Conservation (phyloP, 92 coral and sea anemone species). For the Palythoa grandis region DNA sequence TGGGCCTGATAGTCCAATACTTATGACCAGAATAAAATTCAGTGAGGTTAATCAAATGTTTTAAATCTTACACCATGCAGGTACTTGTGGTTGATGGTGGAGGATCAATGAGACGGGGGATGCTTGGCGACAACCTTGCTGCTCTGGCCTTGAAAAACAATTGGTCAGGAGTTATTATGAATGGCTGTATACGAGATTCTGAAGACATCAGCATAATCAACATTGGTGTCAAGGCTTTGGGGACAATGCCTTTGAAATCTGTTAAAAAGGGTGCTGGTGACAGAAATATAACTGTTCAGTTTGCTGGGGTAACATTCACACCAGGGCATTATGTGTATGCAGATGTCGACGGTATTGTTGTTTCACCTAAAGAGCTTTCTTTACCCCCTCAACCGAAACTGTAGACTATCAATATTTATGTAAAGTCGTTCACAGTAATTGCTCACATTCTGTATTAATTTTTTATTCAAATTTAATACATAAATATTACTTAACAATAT, state of each 20-base stretch:
- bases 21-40: too few species aligned
- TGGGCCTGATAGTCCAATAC: too few species aligned
- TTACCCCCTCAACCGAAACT: conserved; percentile 67
- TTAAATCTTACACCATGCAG: conserved; percentile 44
- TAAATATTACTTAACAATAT: too few species aligned
- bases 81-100: conserved; percentile 98
- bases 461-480: too few species aligned
- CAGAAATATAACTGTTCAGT: conserved; percentile 83
- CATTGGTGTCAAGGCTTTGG: conserved; percentile 92
- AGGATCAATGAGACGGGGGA: conserved; percentile 90
- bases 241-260: conserved; percentile 88
- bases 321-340: conserved; percentile 96
- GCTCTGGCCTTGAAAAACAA: conserved; percentile 78
- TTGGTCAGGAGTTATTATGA: conserved; percentile 94
- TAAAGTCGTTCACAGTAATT: not conserved
- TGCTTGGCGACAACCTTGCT: conserved; percentile 95
- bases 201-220: conserved; percentile 76
- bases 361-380: conserved; percentile 83
- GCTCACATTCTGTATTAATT: too few species aligned
- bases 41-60: not conserved
- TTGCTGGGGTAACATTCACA: conserved; percentile 85
- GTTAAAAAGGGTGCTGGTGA: conserved; percentile 89
- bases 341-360: conserved; percentile 92
- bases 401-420: not conserved
- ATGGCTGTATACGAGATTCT: conserved; percentile 89